phyloP scores from a whole-genome alignment of 2,888 invertebrate species.

The Drosophila kanekoi region DNA sequence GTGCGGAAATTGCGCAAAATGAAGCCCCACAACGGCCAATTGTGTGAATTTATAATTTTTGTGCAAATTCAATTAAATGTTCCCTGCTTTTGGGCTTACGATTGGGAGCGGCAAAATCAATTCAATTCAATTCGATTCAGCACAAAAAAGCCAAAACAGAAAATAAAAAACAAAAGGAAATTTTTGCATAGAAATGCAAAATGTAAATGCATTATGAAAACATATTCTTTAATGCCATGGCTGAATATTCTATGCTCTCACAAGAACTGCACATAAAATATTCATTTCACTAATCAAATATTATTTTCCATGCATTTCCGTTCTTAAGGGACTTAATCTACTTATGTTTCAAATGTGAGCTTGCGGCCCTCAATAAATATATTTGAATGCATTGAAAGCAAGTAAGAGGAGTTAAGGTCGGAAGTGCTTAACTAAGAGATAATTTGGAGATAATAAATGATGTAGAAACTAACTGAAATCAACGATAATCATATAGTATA shows the following conservation, averaged over 20 bases:
- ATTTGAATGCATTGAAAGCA: neutral
- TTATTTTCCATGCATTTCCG: constrained; percentile 1
- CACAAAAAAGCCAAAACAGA: constrained; percentile 5
- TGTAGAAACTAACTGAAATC: too few species aligned
- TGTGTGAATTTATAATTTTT: constrained; percentile 62
- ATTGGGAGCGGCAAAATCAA: constrained; percentile 22
- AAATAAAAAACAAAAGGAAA: neutral
- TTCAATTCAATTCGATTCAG: constrained; percentile 21
- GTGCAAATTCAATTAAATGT: constrained; percentile 60
- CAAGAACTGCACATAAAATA: neutral
- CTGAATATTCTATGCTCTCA: constrained; percentile 21
- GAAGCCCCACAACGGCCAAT: constrained; percentile 42
- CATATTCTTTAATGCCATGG: neutral
- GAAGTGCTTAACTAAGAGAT: too few species aligned
- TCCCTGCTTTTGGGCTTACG: constrained; percentile 7
- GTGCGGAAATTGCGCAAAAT: constrained; percentile 66
- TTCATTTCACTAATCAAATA: neutral
- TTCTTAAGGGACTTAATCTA: constrained; percentile 1
- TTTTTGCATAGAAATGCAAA: constrained; percentile 30
- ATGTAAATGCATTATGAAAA: constrained; percentile 19
- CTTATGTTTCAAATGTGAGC: constrained; percentile 3
- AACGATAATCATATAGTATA: too few species aligned
- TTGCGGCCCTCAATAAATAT: neutral
- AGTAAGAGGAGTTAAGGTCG: too few species aligned
- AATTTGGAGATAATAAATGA: too few species aligned